Evolutionary conservation across 2,113 vertebrate species (phyloP).

Genomic region (Rhegmatorhina hoffmannsi): DNA sequence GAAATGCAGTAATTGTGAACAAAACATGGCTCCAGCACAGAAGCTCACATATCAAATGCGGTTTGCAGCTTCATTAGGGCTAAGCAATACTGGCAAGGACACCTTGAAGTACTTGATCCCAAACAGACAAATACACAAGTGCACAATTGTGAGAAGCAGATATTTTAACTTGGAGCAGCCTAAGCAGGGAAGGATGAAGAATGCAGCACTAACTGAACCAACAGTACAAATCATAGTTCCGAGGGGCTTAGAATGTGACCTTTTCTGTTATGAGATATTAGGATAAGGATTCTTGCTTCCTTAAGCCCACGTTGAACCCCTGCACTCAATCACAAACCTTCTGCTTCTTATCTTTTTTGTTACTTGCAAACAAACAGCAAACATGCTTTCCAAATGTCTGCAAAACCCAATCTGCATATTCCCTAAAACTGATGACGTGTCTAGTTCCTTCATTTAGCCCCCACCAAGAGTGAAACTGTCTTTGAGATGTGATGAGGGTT

Average conservation of each 20-base stretch:
- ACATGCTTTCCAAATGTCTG: background rate
- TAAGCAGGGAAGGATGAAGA: background rate
- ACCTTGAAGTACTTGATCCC: background rate
- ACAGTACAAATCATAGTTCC: background rate
- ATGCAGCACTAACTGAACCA: background rate
- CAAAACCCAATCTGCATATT: background rate
- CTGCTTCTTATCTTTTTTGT: background rate
- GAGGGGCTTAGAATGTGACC: background rate
- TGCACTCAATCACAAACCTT: background rate
- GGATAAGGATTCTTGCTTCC: background rate
- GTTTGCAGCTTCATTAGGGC: background rate
- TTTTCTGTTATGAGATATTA: background rate
- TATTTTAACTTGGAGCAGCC: background rate
- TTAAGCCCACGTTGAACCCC: background rate
- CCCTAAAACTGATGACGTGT: background rate
- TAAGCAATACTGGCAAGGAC: background rate
- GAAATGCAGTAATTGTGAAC: background rate
- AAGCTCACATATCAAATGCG: background rate
- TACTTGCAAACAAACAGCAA: background rate
- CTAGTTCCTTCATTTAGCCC: background rate
- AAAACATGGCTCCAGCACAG: background rate
- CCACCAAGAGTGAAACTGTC: background rate
- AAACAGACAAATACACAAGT: background rate
- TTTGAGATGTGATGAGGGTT: background rate
- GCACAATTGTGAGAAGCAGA: background rate